phyloP scores from a whole-genome alignment of 2,797 vertebrate species.

The Scarus forsteni region DNA sequence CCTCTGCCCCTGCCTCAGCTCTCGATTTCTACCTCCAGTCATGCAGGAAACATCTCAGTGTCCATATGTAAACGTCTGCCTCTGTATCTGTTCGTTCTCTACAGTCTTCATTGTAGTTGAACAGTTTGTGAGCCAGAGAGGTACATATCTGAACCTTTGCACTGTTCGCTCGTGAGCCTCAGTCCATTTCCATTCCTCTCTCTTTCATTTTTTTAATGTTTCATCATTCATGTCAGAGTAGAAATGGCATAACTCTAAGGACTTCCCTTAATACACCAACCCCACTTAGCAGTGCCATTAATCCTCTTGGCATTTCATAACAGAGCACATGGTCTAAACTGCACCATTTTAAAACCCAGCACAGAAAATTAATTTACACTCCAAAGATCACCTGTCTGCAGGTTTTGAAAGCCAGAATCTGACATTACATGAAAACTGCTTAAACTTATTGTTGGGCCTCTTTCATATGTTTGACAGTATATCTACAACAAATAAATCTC shows the following conservation, averaged over 20 bases:
- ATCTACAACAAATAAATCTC: background rate
- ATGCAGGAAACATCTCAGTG: conserved; percentile 75
- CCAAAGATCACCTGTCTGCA: conserved; percentile 40
- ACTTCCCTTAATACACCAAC: conserved; percentile 61
- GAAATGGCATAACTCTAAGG: conserved; percentile 68
- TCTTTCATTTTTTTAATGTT: conserved; percentile 42
- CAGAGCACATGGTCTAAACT: conserved; percentile 15
- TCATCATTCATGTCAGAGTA: conserved; percentile 49
- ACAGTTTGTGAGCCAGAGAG: conserved; percentile 17
- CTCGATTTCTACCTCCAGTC: conserved; percentile 57
- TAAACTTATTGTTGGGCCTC: background rate
- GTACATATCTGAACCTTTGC: conserved; percentile 32
- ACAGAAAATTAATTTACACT: conserved; percentile 53
- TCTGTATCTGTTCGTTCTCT: conserved; percentile 61
- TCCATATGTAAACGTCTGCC: conserved; percentile 60
- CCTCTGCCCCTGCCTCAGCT: conserved; percentile 64
- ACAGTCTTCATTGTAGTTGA: conserved; percentile 63
- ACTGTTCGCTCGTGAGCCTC: conserved; percentile 10
- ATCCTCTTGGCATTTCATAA: conserved; percentile 77
- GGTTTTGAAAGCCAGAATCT: conserved; percentile 25
- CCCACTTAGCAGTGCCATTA: conserved; percentile 60
- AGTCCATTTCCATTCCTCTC: background rate
- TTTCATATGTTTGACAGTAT: background rate
- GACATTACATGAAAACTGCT: background rate
- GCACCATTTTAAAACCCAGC: conserved; percentile 49